These are phyloP conservation scores for Colostygia pectinataria DNA, from an alignment of 2,888 invertebrate genomes.

Conservation along the genomic window DNA sequence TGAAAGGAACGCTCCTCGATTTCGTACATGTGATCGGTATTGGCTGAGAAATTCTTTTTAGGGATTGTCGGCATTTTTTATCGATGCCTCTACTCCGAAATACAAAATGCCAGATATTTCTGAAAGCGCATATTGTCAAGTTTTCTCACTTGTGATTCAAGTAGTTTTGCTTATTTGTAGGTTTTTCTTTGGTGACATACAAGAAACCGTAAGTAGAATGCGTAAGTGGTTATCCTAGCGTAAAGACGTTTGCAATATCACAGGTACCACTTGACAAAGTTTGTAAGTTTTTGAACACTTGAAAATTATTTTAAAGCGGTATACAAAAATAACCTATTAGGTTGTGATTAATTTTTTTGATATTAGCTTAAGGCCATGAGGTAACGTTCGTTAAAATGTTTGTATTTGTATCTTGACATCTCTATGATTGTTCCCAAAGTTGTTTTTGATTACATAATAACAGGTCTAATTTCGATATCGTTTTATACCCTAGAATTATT, in stretches of 20 bases:
- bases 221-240: too few relatives aligned
- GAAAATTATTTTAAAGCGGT: too few relatives aligned
- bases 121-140: conserved; percentile 36
- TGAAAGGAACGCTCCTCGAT: conserved; percentile 75
- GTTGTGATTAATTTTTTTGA: too few relatives aligned
- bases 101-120: conserved; percentile 39
- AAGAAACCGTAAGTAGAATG: too few relatives aligned
- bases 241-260: too few relatives aligned
- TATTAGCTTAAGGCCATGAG: conserved; percentile 49
- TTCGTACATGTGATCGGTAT: conserved; percentile 74
- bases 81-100: conserved; percentile 44
- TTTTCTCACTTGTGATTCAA: conserved; percentile 38
- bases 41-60: conserved; percentile 69
- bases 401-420: conserved; percentile 51
- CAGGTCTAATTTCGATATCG: conserved; percentile 42
- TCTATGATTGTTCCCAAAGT: conserved; percentile 62
- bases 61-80: conserved; percentile 67
- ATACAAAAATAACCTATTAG: too few relatives aligned
- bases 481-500: conserved; percentile 34
- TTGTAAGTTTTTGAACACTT: too few relatives aligned
- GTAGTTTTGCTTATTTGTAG: conserved; percentile 6
- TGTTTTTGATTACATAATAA: conserved; percentile 70
- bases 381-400: conserved; percentile 15
- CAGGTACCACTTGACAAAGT: too few relatives aligned
- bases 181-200: too few relatives aligned